Evolutionary conservation across 2,113 vertebrate genomes (phyloP).

Genomic region (Loxodonta africana): DNA sequence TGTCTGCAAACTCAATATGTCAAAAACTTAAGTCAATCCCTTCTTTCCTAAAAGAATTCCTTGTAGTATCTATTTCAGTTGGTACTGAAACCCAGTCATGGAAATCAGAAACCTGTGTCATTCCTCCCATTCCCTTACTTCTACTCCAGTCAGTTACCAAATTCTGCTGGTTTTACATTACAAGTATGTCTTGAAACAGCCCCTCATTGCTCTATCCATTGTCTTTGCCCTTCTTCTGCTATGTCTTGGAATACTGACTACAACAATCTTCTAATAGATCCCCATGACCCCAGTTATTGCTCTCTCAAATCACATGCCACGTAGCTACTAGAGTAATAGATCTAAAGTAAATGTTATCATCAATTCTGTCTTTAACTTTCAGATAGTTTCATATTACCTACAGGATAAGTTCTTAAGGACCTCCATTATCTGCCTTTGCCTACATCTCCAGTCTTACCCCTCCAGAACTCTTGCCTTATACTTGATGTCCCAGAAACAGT

Average conservation of each 20-base stretch:
- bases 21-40: not conserved
- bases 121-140: not conserved
- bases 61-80: not conserved
- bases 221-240: not conserved
- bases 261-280: not conserved
- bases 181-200: not conserved
- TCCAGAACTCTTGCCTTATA: not conserved
- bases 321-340: not conserved
- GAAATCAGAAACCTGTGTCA: not conserved
- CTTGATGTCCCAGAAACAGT: not conserved
- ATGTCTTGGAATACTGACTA: not conserved
- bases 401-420: not conserved
- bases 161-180: not conserved
- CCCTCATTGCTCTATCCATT: not conserved
- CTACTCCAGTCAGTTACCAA: not conserved
- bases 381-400: not conserved
- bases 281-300: not conserved
- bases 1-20: not conserved
- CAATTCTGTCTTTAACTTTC: not conserved
- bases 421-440: not conserved
- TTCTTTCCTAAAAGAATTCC: not conserved
- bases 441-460: not conserved
- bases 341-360: not conserved
- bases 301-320: not conserved
- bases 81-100: not conserved